A percentile compares a stretch with the other conserved stretches of the same genome.
phyloP scores from a whole-genome alignment of 2,113 vertebrate species.

The Danio rerio region DNA sequence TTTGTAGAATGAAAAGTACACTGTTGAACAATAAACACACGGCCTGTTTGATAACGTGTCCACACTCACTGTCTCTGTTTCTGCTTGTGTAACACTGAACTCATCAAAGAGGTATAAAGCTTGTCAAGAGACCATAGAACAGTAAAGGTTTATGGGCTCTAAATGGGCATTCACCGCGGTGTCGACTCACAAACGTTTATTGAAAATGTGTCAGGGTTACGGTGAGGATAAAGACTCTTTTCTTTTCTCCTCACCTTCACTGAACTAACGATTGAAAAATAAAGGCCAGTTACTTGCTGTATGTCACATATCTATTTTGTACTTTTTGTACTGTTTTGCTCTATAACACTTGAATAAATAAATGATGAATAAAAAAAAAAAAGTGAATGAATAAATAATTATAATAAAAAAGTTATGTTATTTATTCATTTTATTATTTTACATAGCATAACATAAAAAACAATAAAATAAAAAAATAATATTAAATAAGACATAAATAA shows the following conservation, averaged over 20 bases:
- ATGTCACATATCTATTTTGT: background rate
- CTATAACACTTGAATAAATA: background rate
- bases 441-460: no score
- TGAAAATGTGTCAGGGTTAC: background rate
- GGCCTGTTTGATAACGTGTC: background rate
- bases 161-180: background rate
- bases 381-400: background rate
- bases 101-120: background rate
- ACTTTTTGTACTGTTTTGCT: no score
- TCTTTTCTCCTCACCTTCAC: background rate
- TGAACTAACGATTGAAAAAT: no score
- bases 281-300: no score
- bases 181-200: background rate
- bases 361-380: background rate
- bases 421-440: no score
- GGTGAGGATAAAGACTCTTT: background rate
- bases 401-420: no score
- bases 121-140: background rate
- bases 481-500: no score
- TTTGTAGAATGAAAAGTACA: constrained; percentile 59
- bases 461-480: no score
- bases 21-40: constrained; percentile 41
- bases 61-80: background rate
- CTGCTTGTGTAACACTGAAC: background rate
- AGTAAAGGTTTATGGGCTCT: background rate